These are phyloP conservation scores for Chloroclystis v-ata DNA, from an alignment of 2,888 invertebrate genomes.

Conservation along the genomic window DNA sequence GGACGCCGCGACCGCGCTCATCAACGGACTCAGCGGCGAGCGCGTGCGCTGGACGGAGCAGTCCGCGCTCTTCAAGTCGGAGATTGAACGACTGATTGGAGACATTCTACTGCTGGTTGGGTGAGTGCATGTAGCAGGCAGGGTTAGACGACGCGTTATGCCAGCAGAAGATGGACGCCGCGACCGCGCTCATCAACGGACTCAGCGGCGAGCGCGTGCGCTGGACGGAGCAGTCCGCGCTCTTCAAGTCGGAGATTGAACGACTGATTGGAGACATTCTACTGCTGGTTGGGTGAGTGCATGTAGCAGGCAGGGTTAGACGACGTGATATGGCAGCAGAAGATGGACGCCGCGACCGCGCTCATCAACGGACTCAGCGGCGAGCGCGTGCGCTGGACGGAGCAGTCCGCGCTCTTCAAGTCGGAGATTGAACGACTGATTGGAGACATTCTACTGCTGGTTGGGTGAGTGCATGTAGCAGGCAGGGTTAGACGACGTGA, in stretches of 20 bases:
- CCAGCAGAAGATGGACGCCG: constrained; percentile 92
- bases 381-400: constrained; percentile 92
- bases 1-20: constrained; percentile 91
- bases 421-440: constrained; percentile 89
- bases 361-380: constrained; percentile 91
- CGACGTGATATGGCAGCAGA: constrained; percentile 89
- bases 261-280: constrained; percentile 90
- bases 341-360: constrained; percentile 92
- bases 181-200: constrained; percentile 90
- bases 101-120: constrained; percentile 89
- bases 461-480: constrained; percentile 82
- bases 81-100: constrained; percentile 90
- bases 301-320: constrained; percentile 86
- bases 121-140: constrained; percentile 80
- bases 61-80: constrained; percentile 87
- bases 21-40: constrained; percentile 91
- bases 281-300: constrained; percentile 81
- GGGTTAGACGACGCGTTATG: constrained; percentile 90
- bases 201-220: constrained; percentile 89
- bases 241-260: constrained; percentile 89
- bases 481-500: constrained; percentile 87
- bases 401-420: constrained; percentile 88
- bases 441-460: constrained; percentile 89
- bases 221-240: constrained; percentile 91
- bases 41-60: constrained; percentile 92